Evolutionary conservation across 2,888 invertebrate species (phyloP).

Genomic region (Dusona sp.): DNA sequence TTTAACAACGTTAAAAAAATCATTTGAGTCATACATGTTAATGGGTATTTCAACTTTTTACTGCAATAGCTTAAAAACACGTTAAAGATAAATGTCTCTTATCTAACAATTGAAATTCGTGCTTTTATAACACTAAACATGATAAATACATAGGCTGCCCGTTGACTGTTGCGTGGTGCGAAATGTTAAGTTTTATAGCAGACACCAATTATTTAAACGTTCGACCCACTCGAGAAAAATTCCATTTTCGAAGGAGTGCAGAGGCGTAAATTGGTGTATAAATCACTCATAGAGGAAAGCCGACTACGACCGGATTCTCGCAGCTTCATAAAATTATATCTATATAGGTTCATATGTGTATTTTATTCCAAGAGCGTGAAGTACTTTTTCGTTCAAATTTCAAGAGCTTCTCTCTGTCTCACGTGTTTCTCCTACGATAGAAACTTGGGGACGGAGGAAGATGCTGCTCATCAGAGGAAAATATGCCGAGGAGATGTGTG

Average conservation of each 20-base stretch:
- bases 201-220: background rate
- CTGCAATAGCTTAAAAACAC: background rate
- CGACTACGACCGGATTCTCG: constrained; percentile 17
- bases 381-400: constrained; percentile 56
- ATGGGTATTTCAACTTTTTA: background rate
- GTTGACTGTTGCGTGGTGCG: background rate
- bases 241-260: constrained; percentile 21
- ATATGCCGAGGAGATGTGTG: constrained; percentile 18
- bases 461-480: constrained; percentile 22
- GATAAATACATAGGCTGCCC: background rate
- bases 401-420: constrained; percentile 49
- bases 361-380: constrained; percentile 45
- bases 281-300: constrained; percentile 39
- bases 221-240: background rate
- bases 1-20: background rate
- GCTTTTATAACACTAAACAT: background rate
- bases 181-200: background rate
- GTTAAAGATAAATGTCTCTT: too few species aligned
- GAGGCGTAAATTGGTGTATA: constrained; percentile 39
- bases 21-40: background rate
- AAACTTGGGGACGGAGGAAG: constrained; percentile 2
- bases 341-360: background rate
- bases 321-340: background rate
- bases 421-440: constrained; percentile 42
- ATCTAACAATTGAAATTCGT: background rate